Base-by-base conservation (phyloP, 1,140 invertebrate species). In the Drosophila nasuta region DNA sequence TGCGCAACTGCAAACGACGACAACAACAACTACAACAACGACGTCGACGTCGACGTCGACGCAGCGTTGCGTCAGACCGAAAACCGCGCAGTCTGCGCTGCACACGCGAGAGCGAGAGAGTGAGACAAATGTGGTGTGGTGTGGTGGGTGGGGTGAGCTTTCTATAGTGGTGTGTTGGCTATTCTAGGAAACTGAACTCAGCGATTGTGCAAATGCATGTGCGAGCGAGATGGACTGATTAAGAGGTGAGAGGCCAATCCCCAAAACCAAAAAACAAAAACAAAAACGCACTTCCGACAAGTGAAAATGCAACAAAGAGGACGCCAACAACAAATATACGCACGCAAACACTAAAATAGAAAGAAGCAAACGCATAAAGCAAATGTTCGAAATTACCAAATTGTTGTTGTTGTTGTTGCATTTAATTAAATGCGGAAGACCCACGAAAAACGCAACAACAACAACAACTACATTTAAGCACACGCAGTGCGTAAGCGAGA, bases 381-480 rank as follows among this genome's bases (percentile, higher is more conserved):
- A 69, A 75, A 59, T 69, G 68, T 73, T 83, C 69, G 54, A 75
- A 69, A 63, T 63, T 70, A 75, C 66, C 59, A 58, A 69, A 70
- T 63, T 69, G 65, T 69, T 69, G 46, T 25, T 49, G 46, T 56
- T 75, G 66, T 75, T 75, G 72, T 75, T 91, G 89, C 88, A 91
- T 91, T 88, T 89, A 91, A 91, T 91, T 91, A 91, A 91, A 91
- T 91, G 83, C 88, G 88, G 88, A 91, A 91, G 83, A 91, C 73
- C 75, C 70, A 57, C 48, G 69, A 75, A 59, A 70, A 69, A 25
- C 20, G 20, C 20, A 25, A 25, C 20, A 25, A 25, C 35, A 38
- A 8, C 63, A 66, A 2, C 63, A 69, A 88, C 76, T 82, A 86
- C 83, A 85, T 78, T 86, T 80, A 87, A 87, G 76, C 82, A 76